Percentiles rank a stretch among this genome's conserved stretches.
phyloP scores from a whole-genome alignment of 37 sponge, comb jelly and placozoan genomes.

The Halichondria panicea region DNA sequence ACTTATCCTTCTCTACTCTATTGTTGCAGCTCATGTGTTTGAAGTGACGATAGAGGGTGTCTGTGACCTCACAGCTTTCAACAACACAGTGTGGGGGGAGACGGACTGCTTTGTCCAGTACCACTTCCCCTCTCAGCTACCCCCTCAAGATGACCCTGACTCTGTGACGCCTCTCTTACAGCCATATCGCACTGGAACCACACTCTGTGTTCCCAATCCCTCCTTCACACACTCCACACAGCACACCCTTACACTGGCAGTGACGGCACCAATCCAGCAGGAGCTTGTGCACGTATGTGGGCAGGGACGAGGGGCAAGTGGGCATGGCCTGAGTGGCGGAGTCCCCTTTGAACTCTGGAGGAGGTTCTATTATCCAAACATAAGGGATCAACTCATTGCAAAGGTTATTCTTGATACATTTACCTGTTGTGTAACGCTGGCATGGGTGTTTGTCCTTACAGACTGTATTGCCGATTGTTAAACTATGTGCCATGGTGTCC shows the following conservation, averaged over 20 bases:
- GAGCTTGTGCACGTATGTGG: conserved; percentile 46
- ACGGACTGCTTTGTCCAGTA: conserved; percentile 90
- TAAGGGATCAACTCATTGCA: conserved; percentile 86
- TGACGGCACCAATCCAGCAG: conserved; percentile 32
- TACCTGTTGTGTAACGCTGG: background rate
- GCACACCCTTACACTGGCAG: conserved; percentile 57
- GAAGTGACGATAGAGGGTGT: conserved; percentile 50
- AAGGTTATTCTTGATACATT: conserved; percentile 42
- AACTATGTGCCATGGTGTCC: conserved; percentile 78
- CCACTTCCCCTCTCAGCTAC: conserved; percentile 60
- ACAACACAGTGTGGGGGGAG: conserved; percentile 78
- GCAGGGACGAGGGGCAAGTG: background rate
- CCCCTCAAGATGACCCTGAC: background rate
- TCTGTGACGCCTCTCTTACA: no score
- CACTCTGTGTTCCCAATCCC: conserved; percentile 69
- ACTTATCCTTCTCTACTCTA: background rate
- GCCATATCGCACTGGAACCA: conserved; percentile 52
- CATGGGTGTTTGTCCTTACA: conserved; percentile 3
- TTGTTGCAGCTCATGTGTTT: conserved; percentile 46
- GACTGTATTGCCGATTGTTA: conserved; percentile 74
- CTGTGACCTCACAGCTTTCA: conserved; percentile 19
- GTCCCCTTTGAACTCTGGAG: conserved; percentile 91
- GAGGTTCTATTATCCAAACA: conserved; percentile 91
- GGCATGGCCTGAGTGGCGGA: conserved; percentile 15
- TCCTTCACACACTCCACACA: conserved; percentile 30